Conservation (phyloP, 1,140 invertebrate genomes). For the Polypedilum vanderplanki region DNA sequence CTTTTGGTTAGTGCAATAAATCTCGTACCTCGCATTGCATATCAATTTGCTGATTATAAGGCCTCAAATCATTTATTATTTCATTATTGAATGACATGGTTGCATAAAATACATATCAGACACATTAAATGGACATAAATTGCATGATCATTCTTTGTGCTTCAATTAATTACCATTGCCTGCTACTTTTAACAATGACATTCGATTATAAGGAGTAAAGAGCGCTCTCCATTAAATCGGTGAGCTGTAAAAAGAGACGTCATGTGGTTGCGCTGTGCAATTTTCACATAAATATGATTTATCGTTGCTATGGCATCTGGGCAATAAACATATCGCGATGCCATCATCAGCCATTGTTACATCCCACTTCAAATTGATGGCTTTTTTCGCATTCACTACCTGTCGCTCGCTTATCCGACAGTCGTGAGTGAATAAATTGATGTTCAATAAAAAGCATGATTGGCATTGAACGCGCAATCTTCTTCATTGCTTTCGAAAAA, state of each 20-base stretch:
- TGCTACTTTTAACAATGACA: not conserved
- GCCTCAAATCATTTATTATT: no score
- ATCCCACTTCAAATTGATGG: slow-evolving; percentile 5
- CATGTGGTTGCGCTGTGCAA: not conserved
- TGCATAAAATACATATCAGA: no score
- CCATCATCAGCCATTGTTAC: not conserved
- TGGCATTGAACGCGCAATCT: not conserved
- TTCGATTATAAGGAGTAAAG: slow-evolving; percentile 10
- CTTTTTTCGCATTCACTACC: not conserved
- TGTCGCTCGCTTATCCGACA: no score
- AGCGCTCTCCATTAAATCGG: not conserved
- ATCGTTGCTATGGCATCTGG: not conserved
- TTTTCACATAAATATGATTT: slow-evolving; percentile 20
- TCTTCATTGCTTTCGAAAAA: not conserved
- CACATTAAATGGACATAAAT: no score
- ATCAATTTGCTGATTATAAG: not conserved
- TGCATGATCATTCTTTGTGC: not conserved
- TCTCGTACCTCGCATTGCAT: not conserved
- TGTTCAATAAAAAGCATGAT: not conserved
- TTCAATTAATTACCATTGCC: not conserved
- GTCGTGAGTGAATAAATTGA: no score
- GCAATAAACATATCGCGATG: not conserved
- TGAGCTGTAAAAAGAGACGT: not conserved
- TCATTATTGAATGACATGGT: no score
- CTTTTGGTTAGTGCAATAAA: not conserved